Evolutionary conservation across 2,797 vertebrate species (phyloP).

Genomic region (Glossophaga mutica): DNA sequence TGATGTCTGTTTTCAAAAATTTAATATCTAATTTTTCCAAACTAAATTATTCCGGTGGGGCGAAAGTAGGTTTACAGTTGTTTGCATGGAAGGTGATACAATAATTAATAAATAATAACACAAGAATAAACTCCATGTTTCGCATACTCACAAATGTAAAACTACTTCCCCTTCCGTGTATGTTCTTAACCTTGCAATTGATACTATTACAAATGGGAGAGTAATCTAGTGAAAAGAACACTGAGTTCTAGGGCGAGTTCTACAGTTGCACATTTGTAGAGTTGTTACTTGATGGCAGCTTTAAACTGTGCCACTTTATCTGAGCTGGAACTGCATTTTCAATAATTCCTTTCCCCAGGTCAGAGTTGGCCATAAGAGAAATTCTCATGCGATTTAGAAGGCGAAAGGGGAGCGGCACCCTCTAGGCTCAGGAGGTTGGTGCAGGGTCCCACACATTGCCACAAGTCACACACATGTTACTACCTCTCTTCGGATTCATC

Average conservation of each 20-base stretch:
- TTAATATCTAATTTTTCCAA: neutral
- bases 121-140: neutral
- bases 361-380: slow-evolving; percentile 4
- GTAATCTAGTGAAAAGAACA: slow-evolving; percentile 29
- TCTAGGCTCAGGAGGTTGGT: neutral
- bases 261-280: neutral
- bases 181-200: neutral
- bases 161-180: neutral
- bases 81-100: neutral
- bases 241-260: neutral
- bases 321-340: neutral
- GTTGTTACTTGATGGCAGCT: neutral
- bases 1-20: slow-evolving; percentile 36
- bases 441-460: neutral
- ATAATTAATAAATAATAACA: neutral
- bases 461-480: neutral
- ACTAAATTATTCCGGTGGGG: neutral
- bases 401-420: neutral
- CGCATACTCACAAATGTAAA: neutral
- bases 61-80: neutral
- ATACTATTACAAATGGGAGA: neutral
- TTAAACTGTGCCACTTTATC: neutral
- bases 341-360: neutral
- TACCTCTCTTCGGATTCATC: neutral
- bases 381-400: neutral